Percentiles rank a stretch among this genome's conserved stretches.
phyloP scores from a whole-genome alignment of 2,797 vertebrate genomes.

The Phylloscopus collybita region DNA sequence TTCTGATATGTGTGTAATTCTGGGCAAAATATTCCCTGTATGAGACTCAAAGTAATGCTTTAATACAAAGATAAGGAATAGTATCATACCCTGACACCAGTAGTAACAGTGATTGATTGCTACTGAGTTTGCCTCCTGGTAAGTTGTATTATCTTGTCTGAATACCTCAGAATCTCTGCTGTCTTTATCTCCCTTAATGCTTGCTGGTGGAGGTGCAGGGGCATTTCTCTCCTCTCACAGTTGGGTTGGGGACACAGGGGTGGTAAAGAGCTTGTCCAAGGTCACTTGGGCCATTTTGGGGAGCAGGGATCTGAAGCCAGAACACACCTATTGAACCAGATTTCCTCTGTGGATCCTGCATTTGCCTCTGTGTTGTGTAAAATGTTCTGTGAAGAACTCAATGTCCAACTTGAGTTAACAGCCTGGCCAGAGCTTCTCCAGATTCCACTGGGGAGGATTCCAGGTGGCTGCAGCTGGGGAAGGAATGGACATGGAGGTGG shows the following conservation, averaged over 20 bases:
- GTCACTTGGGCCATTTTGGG: not conserved
- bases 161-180: not conserved
- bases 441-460: not conserved
- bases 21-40: not conserved
- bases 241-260: not conserved
- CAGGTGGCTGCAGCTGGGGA: not conserved
- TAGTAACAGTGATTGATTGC: not conserved
- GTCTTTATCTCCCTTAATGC: not conserved
- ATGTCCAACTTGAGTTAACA: accelerated
- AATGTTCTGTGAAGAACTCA: not conserved
- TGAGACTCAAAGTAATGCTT: not conserved
- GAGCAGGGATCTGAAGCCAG: not conserved
- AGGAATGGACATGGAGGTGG: not conserved
- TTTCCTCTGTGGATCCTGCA: not conserved
- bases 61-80: not conserved
- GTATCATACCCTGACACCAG: not conserved
- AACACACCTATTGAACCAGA: not conserved
- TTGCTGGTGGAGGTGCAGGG: not conserved
- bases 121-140: not conserved
- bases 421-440: not conserved
- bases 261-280: not conserved
- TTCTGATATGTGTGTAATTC: not conserved
- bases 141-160: not conserved
- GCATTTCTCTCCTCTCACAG: not conserved
- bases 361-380: not conserved